phyloP scores from a whole-genome alignment of 2,888 invertebrate genomes.

The Germaria angustata region DNA sequence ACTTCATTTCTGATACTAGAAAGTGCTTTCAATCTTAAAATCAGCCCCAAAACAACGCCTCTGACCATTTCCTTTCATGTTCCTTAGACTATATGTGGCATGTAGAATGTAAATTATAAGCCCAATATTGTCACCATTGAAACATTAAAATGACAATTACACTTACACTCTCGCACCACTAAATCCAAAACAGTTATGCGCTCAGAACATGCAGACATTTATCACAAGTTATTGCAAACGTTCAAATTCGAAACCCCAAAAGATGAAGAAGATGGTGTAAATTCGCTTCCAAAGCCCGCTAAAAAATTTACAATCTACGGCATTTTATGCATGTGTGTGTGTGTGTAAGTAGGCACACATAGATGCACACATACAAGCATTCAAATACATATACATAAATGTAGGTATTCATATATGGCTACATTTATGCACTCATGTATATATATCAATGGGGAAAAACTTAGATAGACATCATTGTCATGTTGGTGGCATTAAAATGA shows the following conservation, averaged over 20 bases:
- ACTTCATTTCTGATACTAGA: too few species aligned
- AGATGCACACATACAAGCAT: background rate
- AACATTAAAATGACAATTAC: slow-evolving; percentile 55
- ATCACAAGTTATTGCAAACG: slow-evolving; percentile 41
- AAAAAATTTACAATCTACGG: slow-evolving; percentile 23
- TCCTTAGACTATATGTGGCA: background rate
- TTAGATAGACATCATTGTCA: slow-evolving; percentile 54
- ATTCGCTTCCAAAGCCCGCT: slow-evolving; percentile 27
- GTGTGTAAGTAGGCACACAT: background rate
- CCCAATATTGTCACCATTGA: slow-evolving; percentile 46
- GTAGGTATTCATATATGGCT: slow-evolving; percentile 5
- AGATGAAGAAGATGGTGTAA: slow-evolving; percentile 17
- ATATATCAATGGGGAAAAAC: background rate
- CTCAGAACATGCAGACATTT: slow-evolving; percentile 37
- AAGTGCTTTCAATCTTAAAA: too few species aligned
- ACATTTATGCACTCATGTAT: slow-evolving; percentile 14
- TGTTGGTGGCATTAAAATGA: slow-evolving; percentile 29
- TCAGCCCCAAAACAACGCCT: background rate
- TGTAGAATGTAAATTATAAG: slow-evolving; percentile 25
- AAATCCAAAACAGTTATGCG: slow-evolving; percentile 21
- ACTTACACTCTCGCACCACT: slow-evolving; percentile 18
- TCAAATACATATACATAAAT: background rate
- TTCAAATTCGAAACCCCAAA: background rate
- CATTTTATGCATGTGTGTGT: slow-evolving; percentile 5
- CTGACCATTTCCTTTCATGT: background rate